phyloP scores from a whole-genome alignment of 2,113 vertebrate genomes.

The Microtus ochrogaster region DNA sequence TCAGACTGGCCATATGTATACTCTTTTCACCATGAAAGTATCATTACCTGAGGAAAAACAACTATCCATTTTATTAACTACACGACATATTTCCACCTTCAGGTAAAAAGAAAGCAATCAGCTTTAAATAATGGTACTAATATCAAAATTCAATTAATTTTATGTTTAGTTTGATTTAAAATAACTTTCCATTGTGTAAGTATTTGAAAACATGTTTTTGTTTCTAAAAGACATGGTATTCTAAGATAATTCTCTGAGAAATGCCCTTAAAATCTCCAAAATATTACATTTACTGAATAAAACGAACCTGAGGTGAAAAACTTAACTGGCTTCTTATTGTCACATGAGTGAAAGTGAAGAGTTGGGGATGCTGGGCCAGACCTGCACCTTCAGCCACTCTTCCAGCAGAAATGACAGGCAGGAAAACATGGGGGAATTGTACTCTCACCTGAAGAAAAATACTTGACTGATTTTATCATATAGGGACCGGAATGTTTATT shows the following conservation, averaged over 20 bases:
- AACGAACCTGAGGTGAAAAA: neutral
- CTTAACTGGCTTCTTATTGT: neutral
- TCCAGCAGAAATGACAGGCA: neutral
- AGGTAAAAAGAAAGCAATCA: neutral
- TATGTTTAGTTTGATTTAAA: slow-evolving; percentile 12
- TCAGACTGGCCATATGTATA: neutral
- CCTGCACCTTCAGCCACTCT: neutral
- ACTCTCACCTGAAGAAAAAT: slow-evolving; percentile 18
- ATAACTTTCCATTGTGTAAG: neutral
- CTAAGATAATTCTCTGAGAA: neutral
- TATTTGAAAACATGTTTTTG: neutral
- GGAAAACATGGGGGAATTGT: neutral
- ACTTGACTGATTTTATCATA: neutral
- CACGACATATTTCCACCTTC: neutral
- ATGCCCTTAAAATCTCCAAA: neutral
- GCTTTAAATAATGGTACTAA: neutral
- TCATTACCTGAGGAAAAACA: neutral
- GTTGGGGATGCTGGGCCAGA: neutral
- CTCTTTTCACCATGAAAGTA: neutral
- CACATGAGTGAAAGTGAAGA: neutral
- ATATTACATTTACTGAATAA: neutral
- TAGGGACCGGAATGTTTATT: neutral
- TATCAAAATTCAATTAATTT: neutral
- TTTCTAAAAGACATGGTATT: slow-evolving; percentile 13
- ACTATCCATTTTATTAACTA: neutral